These are phyloP conservation scores for Drosophila paranaensis DNA, from an alignment of 2,888 invertebrate genomes.

Conservation along the genomic window DNA sequence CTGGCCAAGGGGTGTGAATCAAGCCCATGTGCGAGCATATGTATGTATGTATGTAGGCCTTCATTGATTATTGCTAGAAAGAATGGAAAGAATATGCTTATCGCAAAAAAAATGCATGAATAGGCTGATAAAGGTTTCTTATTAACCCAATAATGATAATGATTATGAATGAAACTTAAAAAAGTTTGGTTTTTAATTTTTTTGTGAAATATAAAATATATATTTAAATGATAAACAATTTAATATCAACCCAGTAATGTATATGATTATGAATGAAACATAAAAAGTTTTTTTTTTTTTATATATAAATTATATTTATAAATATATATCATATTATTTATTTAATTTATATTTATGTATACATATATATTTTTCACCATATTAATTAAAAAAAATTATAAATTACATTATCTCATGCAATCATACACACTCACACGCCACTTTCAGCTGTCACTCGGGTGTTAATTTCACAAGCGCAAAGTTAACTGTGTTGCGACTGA, in stretches of 20 bases:
- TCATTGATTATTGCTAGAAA: conserved; percentile 6
- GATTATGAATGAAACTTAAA: neutral
- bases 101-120: conserved; percentile 2
- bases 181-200: too few relatives aligned
- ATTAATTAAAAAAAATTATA: neutral
- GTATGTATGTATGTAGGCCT: conserved; percentile 1
- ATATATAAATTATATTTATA: too few relatives aligned
- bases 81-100: neutral
- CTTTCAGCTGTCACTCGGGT: conserved; percentile 34
- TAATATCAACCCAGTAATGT: too few relatives aligned
- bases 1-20: conserved; percentile 16
- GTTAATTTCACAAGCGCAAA: conserved; percentile 64
- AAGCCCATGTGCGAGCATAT: neutral
- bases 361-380: neutral
- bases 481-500: conserved; percentile 57
- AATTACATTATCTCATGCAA: conserved; percentile 1
- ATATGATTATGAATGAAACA: too few relatives aligned
- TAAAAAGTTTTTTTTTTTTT: too few relatives aligned
- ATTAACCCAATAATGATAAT: neutral
- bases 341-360: neutral
- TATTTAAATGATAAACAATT: too few relatives aligned
- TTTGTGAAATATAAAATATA: too few relatives aligned
- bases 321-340: neutral
- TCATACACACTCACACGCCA: neutral
- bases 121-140: neutral